Evolutionary conservation across 2,888 invertebrate genomes (phyloP), one percentile per base, ranked within the genome.

Genomic region (Sinelater perroti): DNA sequence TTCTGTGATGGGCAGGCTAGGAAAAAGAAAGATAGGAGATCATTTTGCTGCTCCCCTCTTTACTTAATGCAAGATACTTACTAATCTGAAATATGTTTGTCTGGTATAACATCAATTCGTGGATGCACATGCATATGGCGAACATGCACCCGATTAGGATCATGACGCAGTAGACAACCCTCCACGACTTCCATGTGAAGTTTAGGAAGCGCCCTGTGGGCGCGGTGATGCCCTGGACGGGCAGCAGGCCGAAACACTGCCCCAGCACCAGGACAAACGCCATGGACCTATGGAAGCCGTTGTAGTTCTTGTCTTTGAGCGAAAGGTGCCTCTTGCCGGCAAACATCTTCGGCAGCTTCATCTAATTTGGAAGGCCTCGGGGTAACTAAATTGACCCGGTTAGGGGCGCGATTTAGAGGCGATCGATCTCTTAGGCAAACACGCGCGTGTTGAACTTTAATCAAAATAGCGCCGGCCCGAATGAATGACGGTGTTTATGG

Each of bases 141-240:
- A 57, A 40, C 1, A 30, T 18, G 20, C 26, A 40, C 14, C 46
- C 38, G 1, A 42, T 17, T 8, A 40, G 31, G 21, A 52, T 6
- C 3, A 33, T 2, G 8, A 24, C 24, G 6, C n/a, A 14, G 10
- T 57, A 57, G 7, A 38, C 4, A 1, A 57, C 26, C 16, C 14
- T 38, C 46, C 46, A 57, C 5, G 57, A 57, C 14, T 40, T 53
- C 57, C 57, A 57, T 7, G 40, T 33, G 10, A 57, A 57, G 35
- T 21, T 5, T n/a, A 57, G 5, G 4, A 33, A 33, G 6, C 42
- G 31, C 11, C 53, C 46, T 3, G 17, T 26, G 7, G 31, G 26
- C 2, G 24, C 28, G 7, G 31, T 47, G n/a, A 57, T 28, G 3
- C 57, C 57, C 2, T 47, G 18, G 2, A 57, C 30, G 1, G 57